These are phyloP conservation scores for Erebia aethiops DNA, from an alignment of 2,888 invertebrate species.

Conservation along the genomic window DNA sequence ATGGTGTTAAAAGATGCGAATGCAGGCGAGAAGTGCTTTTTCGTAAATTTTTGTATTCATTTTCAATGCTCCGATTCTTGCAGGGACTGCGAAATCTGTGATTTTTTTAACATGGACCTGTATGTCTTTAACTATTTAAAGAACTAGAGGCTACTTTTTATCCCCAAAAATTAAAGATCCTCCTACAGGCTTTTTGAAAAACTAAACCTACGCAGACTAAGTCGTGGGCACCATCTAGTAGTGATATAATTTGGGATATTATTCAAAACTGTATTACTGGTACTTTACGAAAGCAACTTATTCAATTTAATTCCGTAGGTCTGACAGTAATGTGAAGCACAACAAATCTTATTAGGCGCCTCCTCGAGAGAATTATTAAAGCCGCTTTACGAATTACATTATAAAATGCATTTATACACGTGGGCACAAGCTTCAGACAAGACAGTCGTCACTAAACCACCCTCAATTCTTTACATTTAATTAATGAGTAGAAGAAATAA, in stretches of 20 bases:
- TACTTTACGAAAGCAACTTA: constrained; percentile 45
- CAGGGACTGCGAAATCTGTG: too few species aligned
- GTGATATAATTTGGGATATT: too few species aligned
- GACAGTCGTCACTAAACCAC: background rate
- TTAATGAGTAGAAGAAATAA: background rate
- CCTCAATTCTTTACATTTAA: background rate
- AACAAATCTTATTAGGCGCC: constrained; percentile 61
- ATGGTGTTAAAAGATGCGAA: too few species aligned
- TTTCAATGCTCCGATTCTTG: too few species aligned
- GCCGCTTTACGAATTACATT: constrained; percentile 50
- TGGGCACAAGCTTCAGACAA: constrained; percentile 9
- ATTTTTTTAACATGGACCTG: too few species aligned
- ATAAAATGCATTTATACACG: constrained; percentile 63
- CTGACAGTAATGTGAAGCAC: constrained; percentile 62
- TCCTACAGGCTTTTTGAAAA: background rate
- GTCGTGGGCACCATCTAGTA: background rate
- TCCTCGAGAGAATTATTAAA: constrained; percentile 50
- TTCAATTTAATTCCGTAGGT: constrained; percentile 53
- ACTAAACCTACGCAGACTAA: background rate
- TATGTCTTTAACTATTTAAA: background rate
- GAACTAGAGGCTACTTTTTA: background rate
- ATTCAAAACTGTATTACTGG: constrained; percentile 2
- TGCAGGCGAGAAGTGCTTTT: too few species aligned
- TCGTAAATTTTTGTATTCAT: too few species aligned
- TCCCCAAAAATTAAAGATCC: background rate